These are phyloP conservation scores for Torymus texanus DNA, from an alignment of 2,888 invertebrate species.

Conservation along the genomic window DNA sequence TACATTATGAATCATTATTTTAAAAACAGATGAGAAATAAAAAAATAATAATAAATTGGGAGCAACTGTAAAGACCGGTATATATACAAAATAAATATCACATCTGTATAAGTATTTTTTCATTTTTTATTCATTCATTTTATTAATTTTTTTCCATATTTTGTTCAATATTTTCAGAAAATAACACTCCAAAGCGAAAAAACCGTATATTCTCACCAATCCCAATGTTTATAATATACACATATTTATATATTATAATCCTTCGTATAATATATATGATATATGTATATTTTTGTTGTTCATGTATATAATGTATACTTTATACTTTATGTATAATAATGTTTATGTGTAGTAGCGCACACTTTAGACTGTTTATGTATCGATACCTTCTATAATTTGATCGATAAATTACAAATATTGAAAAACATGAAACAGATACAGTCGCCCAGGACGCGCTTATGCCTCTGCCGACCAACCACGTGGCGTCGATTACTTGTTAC, in stretches of 20 bases:
- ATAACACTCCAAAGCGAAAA: conserved; percentile 76
- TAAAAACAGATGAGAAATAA: background rate
- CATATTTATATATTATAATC: conserved; percentile 72
- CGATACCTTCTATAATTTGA: conserved; percentile 74
- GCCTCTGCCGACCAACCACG: conserved; percentile 3
- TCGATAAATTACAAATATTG: conserved; percentile 75
- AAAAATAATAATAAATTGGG: conserved; percentile 5
- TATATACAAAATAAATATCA: conserved; percentile 6
- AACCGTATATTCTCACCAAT: conserved; percentile 75
- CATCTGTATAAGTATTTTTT: conserved; percentile 41
- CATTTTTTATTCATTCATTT: conserved; percentile 72
- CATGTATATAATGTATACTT: conserved; percentile 65
- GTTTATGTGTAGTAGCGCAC: conserved; percentile 75
- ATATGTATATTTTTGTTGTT: conserved; percentile 63
- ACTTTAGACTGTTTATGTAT: conserved; percentile 75
- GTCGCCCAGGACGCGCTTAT: conserved; percentile 26
- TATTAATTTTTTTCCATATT: conserved; percentile 74
- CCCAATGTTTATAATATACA: conserved; percentile 74
- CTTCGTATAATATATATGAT: conserved; percentile 72
- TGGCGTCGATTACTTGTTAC: background rate
- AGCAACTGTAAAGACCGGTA: conserved; percentile 5
- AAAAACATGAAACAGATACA: conserved; percentile 75
- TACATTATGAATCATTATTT: conserved; percentile 1
- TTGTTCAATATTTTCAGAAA: conserved; percentile 76
- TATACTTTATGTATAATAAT: conserved; percentile 74